Percentiles rank a stretch among this genome's conserved stretches.
Conservation (phyloP, 2,113 vertebrate species). For the Telmatochromis sp. region DNA sequence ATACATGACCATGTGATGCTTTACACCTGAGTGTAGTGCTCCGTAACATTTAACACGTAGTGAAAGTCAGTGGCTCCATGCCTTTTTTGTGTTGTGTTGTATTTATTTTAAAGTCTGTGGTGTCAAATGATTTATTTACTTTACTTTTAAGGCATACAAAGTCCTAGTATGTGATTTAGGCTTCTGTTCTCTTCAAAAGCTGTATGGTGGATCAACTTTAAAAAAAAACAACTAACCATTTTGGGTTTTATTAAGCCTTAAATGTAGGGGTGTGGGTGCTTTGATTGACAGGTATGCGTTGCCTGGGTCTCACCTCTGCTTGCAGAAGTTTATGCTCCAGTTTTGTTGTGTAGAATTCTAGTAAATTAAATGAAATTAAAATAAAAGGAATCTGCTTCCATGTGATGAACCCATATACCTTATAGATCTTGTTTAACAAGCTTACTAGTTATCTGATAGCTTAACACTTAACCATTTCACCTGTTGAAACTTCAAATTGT, state of each 20-base stretch:
- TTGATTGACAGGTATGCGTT: rapidly evolving
- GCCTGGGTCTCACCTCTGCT: not conserved
- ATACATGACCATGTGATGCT: not conserved
- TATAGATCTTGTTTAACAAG: not conserved
- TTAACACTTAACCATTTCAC: not conserved
- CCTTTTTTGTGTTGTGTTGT: not conserved
- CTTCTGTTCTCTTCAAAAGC: not conserved
- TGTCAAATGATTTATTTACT: not conserved
- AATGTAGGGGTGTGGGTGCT: not conserved
- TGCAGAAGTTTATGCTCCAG: not conserved
- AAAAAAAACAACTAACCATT: rapidly evolving
- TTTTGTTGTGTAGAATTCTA: not conserved
- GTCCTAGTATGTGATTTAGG: not conserved
- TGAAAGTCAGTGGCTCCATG: not conserved
- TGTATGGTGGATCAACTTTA: not conserved
- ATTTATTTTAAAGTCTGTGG: not conserved
- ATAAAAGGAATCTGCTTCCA: not conserved
- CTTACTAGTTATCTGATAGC: not conserved
- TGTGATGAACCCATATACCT: not conserved
- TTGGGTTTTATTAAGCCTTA: not conserved
- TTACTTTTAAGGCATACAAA: not conserved
- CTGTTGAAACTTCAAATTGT: not conserved
- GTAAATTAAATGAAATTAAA: no score
- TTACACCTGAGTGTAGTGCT: not conserved
- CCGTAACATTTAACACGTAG: not conserved